Evolutionary conservation across 2,797 vertebrate species (phyloP).

Genomic region (Babyrousa celebensis): DNA sequence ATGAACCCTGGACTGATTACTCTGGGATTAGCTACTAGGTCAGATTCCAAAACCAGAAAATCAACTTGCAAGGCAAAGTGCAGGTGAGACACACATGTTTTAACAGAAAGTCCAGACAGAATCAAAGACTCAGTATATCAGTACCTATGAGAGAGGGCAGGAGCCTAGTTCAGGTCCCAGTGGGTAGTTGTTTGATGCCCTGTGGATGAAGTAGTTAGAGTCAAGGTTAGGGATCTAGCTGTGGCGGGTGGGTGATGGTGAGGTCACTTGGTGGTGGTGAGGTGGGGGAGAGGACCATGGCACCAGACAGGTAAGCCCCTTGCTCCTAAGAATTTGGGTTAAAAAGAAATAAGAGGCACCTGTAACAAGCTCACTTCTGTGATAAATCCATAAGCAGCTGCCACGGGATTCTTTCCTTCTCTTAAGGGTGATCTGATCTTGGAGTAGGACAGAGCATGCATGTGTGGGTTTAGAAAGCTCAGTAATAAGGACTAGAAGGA

Average conservation of each 20-base stretch:
- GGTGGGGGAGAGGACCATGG: background rate
- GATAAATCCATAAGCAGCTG: background rate
- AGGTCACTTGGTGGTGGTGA: background rate
- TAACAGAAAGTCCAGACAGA: constrained; percentile 4
- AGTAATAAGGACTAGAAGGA: constrained; percentile 8
- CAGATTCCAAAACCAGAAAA: constrained; percentile 44
- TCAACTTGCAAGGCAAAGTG: background rate
- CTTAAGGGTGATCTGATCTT: background rate
- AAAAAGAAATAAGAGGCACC: background rate
- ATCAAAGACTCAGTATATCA: background rate
- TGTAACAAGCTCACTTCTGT: background rate
- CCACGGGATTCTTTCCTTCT: background rate
- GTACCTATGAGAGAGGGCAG: background rate
- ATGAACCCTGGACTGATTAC: background rate
- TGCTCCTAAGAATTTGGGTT: background rate
- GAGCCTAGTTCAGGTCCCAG: background rate
- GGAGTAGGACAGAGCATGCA: background rate
- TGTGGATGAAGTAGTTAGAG: background rate
- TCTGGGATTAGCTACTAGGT: background rate
- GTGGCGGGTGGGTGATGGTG: background rate
- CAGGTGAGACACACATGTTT: background rate
- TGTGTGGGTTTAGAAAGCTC: background rate
- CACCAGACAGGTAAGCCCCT: background rate
- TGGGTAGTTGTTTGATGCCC: background rate
- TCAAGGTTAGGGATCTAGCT: background rate